A percentile compares a stretch with the other conserved stretches of the same genome.
Conservation (phyloP, 2,113 vertebrate species). For the Thryonomys swinderianus region DNA sequence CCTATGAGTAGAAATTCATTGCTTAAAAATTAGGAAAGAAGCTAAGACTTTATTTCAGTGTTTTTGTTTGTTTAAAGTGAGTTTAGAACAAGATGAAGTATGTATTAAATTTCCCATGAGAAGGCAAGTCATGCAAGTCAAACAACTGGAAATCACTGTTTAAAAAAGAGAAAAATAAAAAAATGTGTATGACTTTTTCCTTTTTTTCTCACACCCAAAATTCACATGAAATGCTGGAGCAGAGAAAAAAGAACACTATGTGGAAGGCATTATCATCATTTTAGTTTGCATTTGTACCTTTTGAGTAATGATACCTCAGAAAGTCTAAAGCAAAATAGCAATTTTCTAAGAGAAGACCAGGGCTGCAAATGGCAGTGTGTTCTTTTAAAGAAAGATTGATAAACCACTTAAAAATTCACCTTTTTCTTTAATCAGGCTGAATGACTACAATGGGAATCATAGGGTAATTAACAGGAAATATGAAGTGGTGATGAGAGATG, state of each 20-base stretch:
- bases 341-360: neutral
- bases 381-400: slow-evolving; percentile 18
- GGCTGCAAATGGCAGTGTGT: neutral
- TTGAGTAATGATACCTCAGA: neutral
- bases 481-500: neutral
- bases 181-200: neutral
- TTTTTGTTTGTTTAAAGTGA: neutral
- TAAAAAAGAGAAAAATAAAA: neutral
- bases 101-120: neutral
- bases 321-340: slow-evolving; percentile 5
- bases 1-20: neutral
- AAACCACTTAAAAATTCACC: neutral
- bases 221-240: neutral
- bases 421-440: neutral
- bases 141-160: slow-evolving; percentile 6
- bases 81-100: neutral
- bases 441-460: neutral
- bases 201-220: slow-evolving; percentile 28
- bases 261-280: slow-evolving; percentile 17
- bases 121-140: neutral
- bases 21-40: neutral
- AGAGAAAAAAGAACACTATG: neutral
- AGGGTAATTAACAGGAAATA: neutral
- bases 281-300: slow-evolving; percentile 56
- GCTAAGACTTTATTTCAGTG: neutral